Evolutionary conservation across 2,888 invertebrate genomes (phyloP), one percentile per base, ranked within the genome.

Genomic region (Netelia fuscicornis): DNA sequence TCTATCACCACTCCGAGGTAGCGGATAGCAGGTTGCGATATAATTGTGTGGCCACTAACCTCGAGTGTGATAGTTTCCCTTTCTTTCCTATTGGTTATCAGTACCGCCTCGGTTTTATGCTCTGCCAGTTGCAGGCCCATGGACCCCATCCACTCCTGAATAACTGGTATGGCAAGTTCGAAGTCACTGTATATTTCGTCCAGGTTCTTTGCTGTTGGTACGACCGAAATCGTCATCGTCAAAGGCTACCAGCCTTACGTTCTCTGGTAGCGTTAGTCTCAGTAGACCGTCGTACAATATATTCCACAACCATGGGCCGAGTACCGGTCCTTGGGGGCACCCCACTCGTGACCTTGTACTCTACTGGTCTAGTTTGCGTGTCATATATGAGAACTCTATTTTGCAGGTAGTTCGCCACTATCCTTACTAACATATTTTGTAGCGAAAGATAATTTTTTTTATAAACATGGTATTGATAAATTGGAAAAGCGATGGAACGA

Each of bases 261-360:
- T 74, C 13, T 42, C 10, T 9, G 37, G 52, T 10, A 72, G 2
- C 23, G 20, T 20, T 20, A 20, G 20, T 1, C 23, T 78, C 52
- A 74, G 42, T 2, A 71, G 72, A 1, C 37, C 58, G 70, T 86
- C 75, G 25, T 81, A 81, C 78, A 85, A 71, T 6, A 83, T 74
- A 48, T 83, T 86, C 83, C 81, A 86, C 25, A 86, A 74, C 2
- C 72, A 48, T 3, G 83, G 86, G 3, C 86, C 83, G 0, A 83
- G 48, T 2, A 86, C 86, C 5, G 83, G 83, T 52, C 81, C 83
- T 52, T 86, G 81, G 1, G 1, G 81, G 86, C 6, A 86, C 84
- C 20, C 86, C 86, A n/a, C 79, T 79, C 17, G 75, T 79, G 0
- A 86, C 74, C 67, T 30, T 30, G 48, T 77, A 84, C 20, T 72